Base-by-base conservation (phyloP, 2,113 vertebrate genomes). In the Limnothrissa miodon region DNA sequence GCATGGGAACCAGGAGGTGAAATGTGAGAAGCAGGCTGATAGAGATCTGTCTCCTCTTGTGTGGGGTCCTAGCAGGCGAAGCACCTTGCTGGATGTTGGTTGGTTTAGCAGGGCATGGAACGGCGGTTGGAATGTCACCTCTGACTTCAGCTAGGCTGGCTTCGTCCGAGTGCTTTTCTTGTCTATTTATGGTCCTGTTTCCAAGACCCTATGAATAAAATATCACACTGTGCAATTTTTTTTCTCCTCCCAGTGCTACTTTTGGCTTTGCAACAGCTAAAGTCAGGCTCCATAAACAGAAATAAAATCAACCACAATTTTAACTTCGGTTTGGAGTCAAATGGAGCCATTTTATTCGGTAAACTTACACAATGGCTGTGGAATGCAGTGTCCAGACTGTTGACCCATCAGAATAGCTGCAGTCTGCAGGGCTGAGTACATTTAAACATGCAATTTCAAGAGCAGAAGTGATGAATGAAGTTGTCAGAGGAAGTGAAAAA, bases 1-100 rank as follows among this genome's bases (percentile, higher is more conserved):
- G 45, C 45, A 21, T 80, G 46, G 7, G 80, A 53, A 29, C 23
- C 51, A 36, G 39, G 46, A n/a, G 51, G 13, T 62, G 81, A 80
- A 80, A 85, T 36, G 8, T 8, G 81, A 82, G n/a, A 78, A 23
- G 21, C 53, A 80, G 53, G 25, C 8, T 48, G 78, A 78, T 79
- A 33, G 44, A n/a, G 17, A 79, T 66, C 59, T 66, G 59, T 29
- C 59, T 29, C 25, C 29, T 29, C 59, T 33, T 66, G 59, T 66
- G 8, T 66, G n/a, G 25, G 29, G 19, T 21, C 51, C 23, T 1
- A 0, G 59, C 59, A 33, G 59, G 1, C 33, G 59, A 33, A 10
- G 33, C 59, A 66, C 59, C 59, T 66, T 10, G 59, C 59, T 29
- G 7, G 51, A 23, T 48, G 46, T 48, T 48, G 51, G 5, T 56